A percentile compares a stretch with the other conserved stretches of the same genome.
These are phyloP conservation scores for Trochalopteron elliotii DNA, from an alignment of 2,113 vertebrate species.

Conservation along the genomic window DNA sequence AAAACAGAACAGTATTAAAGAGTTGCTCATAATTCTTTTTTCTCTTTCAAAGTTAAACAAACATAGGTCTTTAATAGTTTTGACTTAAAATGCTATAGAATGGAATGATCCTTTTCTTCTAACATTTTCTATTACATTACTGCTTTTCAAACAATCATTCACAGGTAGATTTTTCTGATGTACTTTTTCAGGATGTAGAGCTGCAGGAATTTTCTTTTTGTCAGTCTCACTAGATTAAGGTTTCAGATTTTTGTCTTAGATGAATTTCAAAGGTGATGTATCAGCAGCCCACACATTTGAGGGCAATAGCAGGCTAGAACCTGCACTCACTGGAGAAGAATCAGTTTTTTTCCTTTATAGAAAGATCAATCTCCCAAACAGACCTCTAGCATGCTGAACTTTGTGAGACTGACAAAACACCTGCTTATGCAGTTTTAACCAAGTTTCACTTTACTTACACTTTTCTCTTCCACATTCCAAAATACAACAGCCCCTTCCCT, in stretches of 20 bases:
- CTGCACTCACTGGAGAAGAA: not conserved
- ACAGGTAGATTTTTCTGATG: not conserved
- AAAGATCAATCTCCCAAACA: not conserved
- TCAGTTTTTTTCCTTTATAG: not conserved
- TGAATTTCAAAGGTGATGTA: not conserved
- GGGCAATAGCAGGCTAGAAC: not conserved
- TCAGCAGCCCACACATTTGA: not conserved
- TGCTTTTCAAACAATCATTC: not conserved
- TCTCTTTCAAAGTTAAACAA: not conserved
- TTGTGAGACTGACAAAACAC: not conserved
- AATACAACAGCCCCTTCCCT: conserved; percentile 96
- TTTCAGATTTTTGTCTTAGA: not conserved
- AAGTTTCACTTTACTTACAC: conserved; percentile 75
- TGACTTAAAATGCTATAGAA: not conserved
- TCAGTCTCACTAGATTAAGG: not conserved
- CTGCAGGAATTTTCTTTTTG: not conserved
- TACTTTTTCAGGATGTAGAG: not conserved
- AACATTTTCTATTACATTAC: not conserved
- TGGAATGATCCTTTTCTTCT: not conserved
- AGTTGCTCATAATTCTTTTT: not conserved
- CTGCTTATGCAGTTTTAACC: not conserved
- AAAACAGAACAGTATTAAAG: not conserved
- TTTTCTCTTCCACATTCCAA: conserved; percentile 96
- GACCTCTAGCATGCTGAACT: not conserved
- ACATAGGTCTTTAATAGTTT: not conserved